These are phyloP conservation scores for Hippocampus kuda DNA, from an alignment of 2,797 vertebrate genomes.

Conservation along the genomic window DNA sequence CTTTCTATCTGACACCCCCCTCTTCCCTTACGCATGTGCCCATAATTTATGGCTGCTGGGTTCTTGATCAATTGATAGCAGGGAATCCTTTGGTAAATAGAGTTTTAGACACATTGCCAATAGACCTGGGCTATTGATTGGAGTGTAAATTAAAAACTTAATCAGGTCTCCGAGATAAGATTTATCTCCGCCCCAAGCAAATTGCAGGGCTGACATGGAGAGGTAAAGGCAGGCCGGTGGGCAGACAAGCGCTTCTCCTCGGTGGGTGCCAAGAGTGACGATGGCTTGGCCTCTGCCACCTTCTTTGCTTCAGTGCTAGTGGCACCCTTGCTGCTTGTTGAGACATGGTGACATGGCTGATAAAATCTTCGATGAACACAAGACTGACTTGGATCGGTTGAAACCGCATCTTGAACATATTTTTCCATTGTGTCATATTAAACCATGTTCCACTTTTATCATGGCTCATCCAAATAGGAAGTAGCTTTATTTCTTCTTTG, in stretches of 20 bases:
- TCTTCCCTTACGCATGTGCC: conserved; percentile 38
- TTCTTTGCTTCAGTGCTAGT: conserved; percentile 1
- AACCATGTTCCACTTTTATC: conserved; percentile 46
- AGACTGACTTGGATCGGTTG: conserved; percentile 19
- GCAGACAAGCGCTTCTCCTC: conserved; percentile 52
- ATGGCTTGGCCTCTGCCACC: conserved; percentile 12
- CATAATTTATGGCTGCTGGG: conserved; percentile 93
- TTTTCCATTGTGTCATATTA: conserved; percentile 44
- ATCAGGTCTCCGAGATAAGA: conserved; percentile 89
- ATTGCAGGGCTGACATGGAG: conserved; percentile 66
- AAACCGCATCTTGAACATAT: conserved; percentile 32
- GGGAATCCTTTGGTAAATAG: conserved; percentile 99
- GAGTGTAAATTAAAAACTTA: conserved; percentile 99
- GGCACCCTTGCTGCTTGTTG: conserved; percentile 6
- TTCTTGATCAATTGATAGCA: conserved; percentile 99
- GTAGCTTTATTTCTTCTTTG: conserved; percentile 52
- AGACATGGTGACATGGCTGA: conserved; percentile 29
- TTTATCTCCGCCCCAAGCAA: conserved; percentile 75
- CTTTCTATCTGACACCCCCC: conserved; percentile 15
- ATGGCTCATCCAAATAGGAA: conserved; percentile 39
- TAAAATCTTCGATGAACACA: conserved; percentile 31
- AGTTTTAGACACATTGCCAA: conserved; percentile 99
- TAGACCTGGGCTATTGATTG: conserved; percentile 99
- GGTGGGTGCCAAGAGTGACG: conserved; percentile 41
- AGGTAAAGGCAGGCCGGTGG: conserved; percentile 51